phyloP scores from a whole-genome alignment of 2,797 vertebrate genomes.

The Falco rusticolus region DNA sequence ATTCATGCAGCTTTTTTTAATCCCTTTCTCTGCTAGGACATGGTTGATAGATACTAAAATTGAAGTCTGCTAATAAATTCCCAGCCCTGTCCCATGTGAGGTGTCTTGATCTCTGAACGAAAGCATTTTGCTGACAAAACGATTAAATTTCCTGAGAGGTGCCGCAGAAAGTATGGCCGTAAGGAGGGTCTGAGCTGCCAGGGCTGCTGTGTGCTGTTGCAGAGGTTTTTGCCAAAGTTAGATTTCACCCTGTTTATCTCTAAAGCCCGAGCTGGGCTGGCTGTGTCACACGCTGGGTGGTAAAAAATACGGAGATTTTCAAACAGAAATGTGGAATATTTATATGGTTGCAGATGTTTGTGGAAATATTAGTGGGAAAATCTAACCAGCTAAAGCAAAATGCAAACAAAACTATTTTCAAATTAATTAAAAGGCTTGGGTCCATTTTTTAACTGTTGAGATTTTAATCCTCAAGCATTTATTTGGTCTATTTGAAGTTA shows the following conservation, averaged over 20 bases:
- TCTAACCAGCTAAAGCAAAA: conserved; percentile 2
- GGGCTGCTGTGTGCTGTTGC: background rate
- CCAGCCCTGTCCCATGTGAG: background rate
- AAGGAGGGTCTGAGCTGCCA: background rate
- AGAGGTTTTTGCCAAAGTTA: background rate
- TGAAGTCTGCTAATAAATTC: conserved; percentile 20
- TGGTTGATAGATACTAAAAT: background rate
- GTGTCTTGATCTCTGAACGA: background rate
- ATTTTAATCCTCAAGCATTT: conserved; percentile 38
- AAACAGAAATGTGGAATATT: conserved; percentile 50
- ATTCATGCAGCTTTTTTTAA: conserved; percentile 42
- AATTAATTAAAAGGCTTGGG: conserved; percentile 19
- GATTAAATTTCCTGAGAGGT: background rate
- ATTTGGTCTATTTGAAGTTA: conserved; percentile 22
- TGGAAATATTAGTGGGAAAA: conserved; percentile 41
- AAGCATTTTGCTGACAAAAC: conserved; percentile 25
- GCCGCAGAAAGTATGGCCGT: background rate
- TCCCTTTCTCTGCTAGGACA: background rate
- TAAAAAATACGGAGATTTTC: conserved; percentile 16
- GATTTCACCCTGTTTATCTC: conserved; percentile 34
- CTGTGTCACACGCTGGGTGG: conserved; percentile 35
- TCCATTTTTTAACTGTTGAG: background rate
- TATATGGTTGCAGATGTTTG: background rate
- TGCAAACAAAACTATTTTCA: background rate
- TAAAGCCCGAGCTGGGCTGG: background rate